Base-by-base conservation (phyloP, 2,113 vertebrate species). In the Malurus cyaneus region DNA sequence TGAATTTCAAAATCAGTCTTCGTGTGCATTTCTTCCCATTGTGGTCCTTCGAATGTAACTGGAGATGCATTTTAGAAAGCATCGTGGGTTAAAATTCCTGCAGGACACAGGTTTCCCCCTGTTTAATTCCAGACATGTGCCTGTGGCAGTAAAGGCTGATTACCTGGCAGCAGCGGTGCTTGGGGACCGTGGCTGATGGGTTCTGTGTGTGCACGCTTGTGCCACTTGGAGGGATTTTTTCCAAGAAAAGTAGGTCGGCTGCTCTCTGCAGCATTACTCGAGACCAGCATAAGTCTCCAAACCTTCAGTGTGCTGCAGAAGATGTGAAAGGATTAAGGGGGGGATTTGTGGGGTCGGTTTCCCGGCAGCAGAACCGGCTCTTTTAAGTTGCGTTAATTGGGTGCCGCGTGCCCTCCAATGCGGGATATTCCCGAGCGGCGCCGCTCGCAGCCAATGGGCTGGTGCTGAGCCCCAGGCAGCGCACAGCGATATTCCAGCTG, bases 371-470 rank as follows among this genome's bases (percentile, higher is more conserved):
- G 78, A 59, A 54, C 4, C 52, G 85, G 62, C 79, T 93, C 87
- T 96, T 91, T 59, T 0, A 93, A 97, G 94, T 96, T 96, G 50
- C 73, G 31, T 39, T 57, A 78, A 54, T 92, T 87, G 50, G 18
- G 10, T 67, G 71, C 57, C 71, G 92, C 25, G 70, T 79, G 76
- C 86, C 57, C 71, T 64, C 21, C 49, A 9, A 72, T 21, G 67
- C 41, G 97, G 20, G 92, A 36, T 77, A 71, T 92, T 94, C 85
- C 74, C 31, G 21, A 4, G 93, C 88, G 7, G 91, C 28, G 66
- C 59, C 1, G 18, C 83, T 65, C 9, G 34, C 54, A 94, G 93
- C 96, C 97, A 94, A 88, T 96, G 95, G 60, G 97, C 95, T 95
- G 39, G 9, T 64, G 84, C 79, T 7, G 12, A 76, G 71, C 94